Evolutionary conservation across 2,888 invertebrate genomes (phyloP).

Genomic region (Microdon myrmicae): DNA sequence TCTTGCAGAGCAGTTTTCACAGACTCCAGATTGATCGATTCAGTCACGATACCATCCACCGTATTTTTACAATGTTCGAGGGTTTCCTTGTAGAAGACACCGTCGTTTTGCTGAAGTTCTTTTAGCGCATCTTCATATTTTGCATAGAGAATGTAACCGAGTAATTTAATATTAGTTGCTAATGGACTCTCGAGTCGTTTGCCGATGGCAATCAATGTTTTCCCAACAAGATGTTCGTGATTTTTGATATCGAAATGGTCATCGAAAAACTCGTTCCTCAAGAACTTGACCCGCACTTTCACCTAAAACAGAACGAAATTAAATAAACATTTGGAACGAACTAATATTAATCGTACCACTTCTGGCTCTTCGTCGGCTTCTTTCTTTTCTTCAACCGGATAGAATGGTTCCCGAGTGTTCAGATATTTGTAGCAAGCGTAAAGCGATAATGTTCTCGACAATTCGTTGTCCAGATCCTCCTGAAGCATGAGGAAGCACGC

Average conservation of each 20-base stretch:
- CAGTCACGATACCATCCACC: slow-evolving; percentile 32
- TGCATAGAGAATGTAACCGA: slow-evolving; percentile 75
- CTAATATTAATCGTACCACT: slow-evolving; percentile 54
- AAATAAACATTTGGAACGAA: slow-evolving; percentile 57
- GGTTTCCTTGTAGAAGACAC: slow-evolving; percentile 56
- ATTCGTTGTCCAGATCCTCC: slow-evolving; percentile 81
- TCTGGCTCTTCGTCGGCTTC: slow-evolving; percentile 61
- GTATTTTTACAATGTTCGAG: slow-evolving; percentile 56
- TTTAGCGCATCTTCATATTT: slow-evolving; percentile 71
- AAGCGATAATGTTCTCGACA: slow-evolving; percentile 76
- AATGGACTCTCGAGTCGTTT: slow-evolving; percentile 65
- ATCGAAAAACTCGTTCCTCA: slow-evolving; percentile 87
- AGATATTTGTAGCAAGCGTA: slow-evolving; percentile 82
- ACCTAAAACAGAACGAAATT: slow-evolving; percentile 63
- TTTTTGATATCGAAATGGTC: slow-evolving; percentile 89
- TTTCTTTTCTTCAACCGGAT: slow-evolving; percentile 56
- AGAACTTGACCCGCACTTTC: slow-evolving; percentile 80
- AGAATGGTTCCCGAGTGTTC: slow-evolving; percentile 63
- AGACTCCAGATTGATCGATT: slow-evolving; percentile 62
- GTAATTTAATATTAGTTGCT: slow-evolving; percentile 70
- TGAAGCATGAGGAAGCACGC: slow-evolving; percentile 87
- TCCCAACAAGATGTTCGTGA: slow-evolving; percentile 79
- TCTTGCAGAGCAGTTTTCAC: slow-evolving; percentile 62
- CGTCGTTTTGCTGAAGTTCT: slow-evolving; percentile 55
- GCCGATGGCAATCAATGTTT: slow-evolving; percentile 78